These are phyloP conservation scores for Poecilia wingei DNA, from an alignment of 2,797 vertebrate genomes.

Conservation along the genomic window DNA sequence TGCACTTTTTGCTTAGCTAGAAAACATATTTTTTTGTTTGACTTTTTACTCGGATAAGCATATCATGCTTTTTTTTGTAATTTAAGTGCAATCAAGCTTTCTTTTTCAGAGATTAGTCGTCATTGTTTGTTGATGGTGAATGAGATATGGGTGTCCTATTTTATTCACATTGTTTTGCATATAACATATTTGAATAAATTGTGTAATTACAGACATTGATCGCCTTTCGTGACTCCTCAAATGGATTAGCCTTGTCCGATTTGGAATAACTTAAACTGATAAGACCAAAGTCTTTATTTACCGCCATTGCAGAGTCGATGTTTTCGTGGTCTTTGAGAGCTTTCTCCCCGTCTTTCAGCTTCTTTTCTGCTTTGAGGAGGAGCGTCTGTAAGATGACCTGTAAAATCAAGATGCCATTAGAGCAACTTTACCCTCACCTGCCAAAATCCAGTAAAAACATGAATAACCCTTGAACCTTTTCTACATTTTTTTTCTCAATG, in stretches of 20 bases:
- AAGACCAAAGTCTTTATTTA: constrained; percentile 51
- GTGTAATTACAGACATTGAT: not conserved
- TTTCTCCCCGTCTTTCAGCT: constrained; percentile 66
- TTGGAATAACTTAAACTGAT: not conserved
- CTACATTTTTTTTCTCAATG: not conserved
- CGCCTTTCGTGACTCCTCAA: not conserved
- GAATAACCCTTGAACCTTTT: not conserved
- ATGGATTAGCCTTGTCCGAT: not conserved
- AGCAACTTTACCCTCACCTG: not conserved
- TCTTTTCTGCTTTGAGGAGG: constrained; percentile 72
- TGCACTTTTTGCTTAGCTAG: not conserved
- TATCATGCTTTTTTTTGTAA: not conserved
- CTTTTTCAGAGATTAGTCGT: not conserved
- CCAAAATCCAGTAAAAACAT: not conserved
- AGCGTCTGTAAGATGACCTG: constrained; percentile 73
- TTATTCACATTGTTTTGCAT: not conserved
- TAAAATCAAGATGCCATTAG: constrained; percentile 16
- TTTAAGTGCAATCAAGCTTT: not conserved
- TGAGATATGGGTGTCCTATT: not conserved
- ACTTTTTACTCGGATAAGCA: not conserved
- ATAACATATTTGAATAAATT: not conserved
- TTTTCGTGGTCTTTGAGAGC: constrained; percentile 72
- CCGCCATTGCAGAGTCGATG: constrained; percentile 56
- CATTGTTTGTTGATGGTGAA: not conserved
- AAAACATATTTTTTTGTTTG: not conserved